These are phyloP conservation scores for Spinus pinus DNA, from an alignment of 2,797 vertebrate species.

Conservation along the genomic window DNA sequence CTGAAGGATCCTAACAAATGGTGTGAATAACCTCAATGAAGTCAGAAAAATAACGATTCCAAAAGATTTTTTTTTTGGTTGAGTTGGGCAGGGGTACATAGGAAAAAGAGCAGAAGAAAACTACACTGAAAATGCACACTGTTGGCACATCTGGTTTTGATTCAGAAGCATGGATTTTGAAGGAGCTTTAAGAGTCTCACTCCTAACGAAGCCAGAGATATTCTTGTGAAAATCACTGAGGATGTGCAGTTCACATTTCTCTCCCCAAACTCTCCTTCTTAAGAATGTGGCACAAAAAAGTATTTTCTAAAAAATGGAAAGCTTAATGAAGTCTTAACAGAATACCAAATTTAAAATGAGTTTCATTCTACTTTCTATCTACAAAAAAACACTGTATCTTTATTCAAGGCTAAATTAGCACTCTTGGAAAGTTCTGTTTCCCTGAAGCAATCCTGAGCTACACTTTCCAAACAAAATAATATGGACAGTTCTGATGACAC, in stretches of 20 bases:
- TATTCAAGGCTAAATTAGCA: background rate
- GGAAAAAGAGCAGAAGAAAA: background rate
- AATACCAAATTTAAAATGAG: background rate
- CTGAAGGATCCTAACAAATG: background rate
- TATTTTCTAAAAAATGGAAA: background rate
- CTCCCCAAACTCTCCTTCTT: background rate
- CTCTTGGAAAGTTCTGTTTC: background rate
- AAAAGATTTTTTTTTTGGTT: background rate
- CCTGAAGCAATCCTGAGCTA: background rate
- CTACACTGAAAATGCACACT: background rate
- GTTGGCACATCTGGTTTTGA: conserved; percentile 38
- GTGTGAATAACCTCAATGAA: background rate
- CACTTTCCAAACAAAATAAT: background rate
- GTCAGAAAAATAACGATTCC: background rate
- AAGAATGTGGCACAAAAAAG: background rate
- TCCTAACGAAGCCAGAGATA: conserved; percentile 8
- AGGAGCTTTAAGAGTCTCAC: background rate
- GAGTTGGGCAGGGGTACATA: background rate
- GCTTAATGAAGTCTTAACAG: background rate
- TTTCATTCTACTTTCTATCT: background rate
- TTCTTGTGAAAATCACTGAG: background rate
- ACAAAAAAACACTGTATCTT: background rate
- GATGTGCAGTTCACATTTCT: background rate
- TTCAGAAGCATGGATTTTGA: conserved; percentile 5
- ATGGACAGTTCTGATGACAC: background rate